These are phyloP conservation scores for Nephrocerus scutellatus DNA, from an alignment of 2,888 invertebrate species.

Conservation along the genomic window DNA sequence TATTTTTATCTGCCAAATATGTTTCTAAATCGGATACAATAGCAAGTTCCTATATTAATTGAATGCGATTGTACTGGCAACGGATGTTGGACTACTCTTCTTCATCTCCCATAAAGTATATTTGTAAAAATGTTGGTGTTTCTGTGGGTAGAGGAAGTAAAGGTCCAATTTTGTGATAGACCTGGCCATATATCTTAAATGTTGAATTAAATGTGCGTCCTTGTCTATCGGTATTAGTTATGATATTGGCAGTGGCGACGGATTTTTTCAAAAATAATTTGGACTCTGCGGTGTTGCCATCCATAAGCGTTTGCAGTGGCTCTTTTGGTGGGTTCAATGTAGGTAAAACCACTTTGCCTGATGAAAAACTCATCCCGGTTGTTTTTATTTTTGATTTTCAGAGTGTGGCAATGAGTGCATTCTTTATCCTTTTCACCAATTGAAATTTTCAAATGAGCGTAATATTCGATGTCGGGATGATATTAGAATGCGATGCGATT, in stretches of 20 bases:
- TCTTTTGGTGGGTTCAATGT: constrained; percentile 3
- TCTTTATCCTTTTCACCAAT: too few species aligned
- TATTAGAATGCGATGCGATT: too few species aligned
- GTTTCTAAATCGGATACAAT: not conserved
- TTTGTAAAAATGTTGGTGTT: constrained; percentile 13
- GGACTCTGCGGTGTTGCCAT: not conserved
- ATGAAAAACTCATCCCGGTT: too few species aligned
- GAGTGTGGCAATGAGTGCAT: too few species aligned
- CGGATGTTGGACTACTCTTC: constrained; percentile 1
- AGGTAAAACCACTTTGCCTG: constrained; percentile 2
- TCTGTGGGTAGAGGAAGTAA: constrained; percentile 1
- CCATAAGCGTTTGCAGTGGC: too few species aligned
- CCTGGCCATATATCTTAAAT: constrained; percentile 4
- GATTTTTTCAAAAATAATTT: not conserved
- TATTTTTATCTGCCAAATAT: not conserved
- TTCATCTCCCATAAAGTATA: constrained; percentile 13
- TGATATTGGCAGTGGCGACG: not conserved
- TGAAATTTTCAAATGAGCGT: too few species aligned
- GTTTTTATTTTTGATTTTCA: too few species aligned
- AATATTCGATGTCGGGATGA: too few species aligned
- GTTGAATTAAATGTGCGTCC: not conserved
- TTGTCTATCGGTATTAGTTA: not conserved
- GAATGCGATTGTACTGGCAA: constrained; percentile 1
- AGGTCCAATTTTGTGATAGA: constrained; percentile 4
- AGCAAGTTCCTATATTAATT: not conserved